Conservation (phyloP, 2,797 vertebrate species). For the Mus caroli region DNA sequence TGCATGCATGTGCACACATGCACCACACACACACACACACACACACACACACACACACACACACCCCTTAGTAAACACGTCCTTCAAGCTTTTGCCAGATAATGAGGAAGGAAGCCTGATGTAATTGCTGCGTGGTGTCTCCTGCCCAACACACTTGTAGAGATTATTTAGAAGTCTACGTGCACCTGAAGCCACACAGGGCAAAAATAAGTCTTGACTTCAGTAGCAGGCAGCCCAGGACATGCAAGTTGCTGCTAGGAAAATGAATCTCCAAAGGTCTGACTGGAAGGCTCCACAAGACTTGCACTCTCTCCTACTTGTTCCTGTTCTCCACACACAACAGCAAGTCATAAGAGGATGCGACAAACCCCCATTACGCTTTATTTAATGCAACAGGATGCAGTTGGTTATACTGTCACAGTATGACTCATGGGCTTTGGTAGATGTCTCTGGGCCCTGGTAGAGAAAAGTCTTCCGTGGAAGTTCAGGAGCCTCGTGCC, state of each 20-base stretch:
- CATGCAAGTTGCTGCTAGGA: not conserved
- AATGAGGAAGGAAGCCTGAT: not conserved
- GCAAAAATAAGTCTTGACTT: not conserved
- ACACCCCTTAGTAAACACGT: not conserved
- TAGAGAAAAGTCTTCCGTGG: not conserved
- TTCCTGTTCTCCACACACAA: not conserved
- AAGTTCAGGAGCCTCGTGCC: not conserved
- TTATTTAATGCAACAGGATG: conserved; percentile 29
- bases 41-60: not conserved
- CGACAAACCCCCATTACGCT: not conserved
- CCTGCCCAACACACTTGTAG: not conserved
- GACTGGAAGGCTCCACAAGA: not conserved
- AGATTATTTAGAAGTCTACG: not conserved
- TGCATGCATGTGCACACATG: not conserved
- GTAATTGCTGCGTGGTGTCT: not conserved
- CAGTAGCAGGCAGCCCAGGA: not conserved
- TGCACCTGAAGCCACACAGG: not conserved
- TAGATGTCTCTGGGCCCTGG: not conserved
- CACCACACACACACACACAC: not conserved
- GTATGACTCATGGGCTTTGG: not conserved
- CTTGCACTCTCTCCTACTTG: not conserved
- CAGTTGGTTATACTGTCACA: not conserved
- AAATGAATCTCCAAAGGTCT: not conserved
- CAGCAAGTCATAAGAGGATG: not conserved
- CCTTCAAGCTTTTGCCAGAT: not conserved